Evolutionary conservation across 2,113 vertebrate genomes (phyloP), one percentile per base, ranked within the genome.

Genomic region (Percopsis transmontana): DNA sequence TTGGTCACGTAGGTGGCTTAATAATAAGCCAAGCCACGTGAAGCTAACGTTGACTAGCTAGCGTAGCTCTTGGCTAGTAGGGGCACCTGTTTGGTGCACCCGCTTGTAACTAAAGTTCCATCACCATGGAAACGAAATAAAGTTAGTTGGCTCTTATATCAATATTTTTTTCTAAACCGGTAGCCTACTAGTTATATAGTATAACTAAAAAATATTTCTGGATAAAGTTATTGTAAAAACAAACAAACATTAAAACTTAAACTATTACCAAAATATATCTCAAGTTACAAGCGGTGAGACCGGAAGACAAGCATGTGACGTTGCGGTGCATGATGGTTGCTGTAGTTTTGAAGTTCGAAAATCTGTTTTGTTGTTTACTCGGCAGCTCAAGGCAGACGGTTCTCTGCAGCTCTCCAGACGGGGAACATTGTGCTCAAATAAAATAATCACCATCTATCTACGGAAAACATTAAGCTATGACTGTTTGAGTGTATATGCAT

Each of bases 71-170:
- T 4, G 42, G 3, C 39, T n/a, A 16, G 53, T 53, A 12, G 20
- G 10, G 8, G 47, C n/a, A n/a, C 27, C 27, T 33, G 27, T n/a
- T n/a, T 33, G 27, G 27, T 1, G 27, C 27, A 33, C 27, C 5
- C 27, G 27, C 27, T 1, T 33, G 27, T 33, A 33, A 33, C 27
- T 19, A 42, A 70, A 58, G 51, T 58, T 64, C 9, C 33, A 70
- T 85, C 66, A 74, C 85, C 78, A 84, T 89, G 81, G 81, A 72
- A 85, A 89, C 87, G 23, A 2, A 42, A 51, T 71, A 18, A 20
- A 0, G 18, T 52, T 21, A 5, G 2, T 16, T n/a, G 7, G 4
- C 7, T 48, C 2, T n/a, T 16, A 7, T 48, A 21, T 53, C 21
- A 23, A 27, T 53, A 23, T 23, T 2, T 53, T 2, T 53, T 3